Conservation (phyloP, 1,140 invertebrate species). For the Plutomurus gul region DNA sequence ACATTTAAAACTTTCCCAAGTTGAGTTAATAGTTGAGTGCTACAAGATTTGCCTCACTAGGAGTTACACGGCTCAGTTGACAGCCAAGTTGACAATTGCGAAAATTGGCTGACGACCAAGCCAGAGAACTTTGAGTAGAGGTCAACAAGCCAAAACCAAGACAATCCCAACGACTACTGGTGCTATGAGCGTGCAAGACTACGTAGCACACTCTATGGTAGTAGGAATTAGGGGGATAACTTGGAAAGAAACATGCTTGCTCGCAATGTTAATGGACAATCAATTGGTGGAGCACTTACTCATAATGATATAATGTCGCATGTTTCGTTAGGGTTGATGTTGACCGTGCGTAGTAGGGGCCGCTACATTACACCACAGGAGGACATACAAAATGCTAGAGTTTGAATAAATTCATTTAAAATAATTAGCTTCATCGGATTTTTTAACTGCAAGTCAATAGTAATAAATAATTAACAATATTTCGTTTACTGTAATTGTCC, state of each 20-base stretch:
- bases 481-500: too few species aligned
- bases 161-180: not conserved
- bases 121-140: not conserved
- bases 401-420: too few species aligned
- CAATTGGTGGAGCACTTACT: not conserved
- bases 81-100: conserved; percentile 11
- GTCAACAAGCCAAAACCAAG: conserved; percentile 12
- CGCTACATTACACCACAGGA: not conserved
- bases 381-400: too few species aligned
- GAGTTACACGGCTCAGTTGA: not conserved
- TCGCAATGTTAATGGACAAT: not conserved
- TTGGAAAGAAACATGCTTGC: not conserved
- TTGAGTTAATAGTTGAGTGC: not conserved
- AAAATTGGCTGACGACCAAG: conserved; percentile 13
- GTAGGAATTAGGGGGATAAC: too few species aligned
- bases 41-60: conserved; percentile 1
- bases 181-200: too few species aligned
- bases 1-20: conserved; percentile 24
- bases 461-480: too few species aligned
- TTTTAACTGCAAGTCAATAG: too few species aligned
- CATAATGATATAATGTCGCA: too few species aligned
- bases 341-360: too few species aligned
- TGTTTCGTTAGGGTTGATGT: too few species aligned
- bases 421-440: too few species aligned
- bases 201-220: too few species aligned